Base-by-base conservation (phyloP, 2,113 vertebrate genomes). In the Amazona vittata region DNA sequence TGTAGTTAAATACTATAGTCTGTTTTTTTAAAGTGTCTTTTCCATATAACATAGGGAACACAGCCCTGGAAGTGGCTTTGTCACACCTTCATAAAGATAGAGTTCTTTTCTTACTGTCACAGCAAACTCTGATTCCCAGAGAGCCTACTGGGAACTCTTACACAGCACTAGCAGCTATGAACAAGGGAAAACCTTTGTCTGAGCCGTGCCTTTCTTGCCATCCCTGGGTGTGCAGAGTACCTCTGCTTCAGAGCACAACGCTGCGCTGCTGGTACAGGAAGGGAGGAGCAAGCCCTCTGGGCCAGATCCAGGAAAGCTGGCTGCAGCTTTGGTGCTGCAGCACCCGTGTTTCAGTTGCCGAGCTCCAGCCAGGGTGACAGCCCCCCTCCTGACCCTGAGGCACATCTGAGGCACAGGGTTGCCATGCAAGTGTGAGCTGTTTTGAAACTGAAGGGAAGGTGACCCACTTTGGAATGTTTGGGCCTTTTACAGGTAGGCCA, bases 171-270 rank as follows among this genome's bases (percentile, higher is more conserved):
- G 57, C 50, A 79, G 35, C 57, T 84, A 20, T 11, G 35, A 70
- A 20, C 35, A 63, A 31, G 43, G 26, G 44, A 43, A 43, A 49
- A 52, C 26, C 33, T 85, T 74, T 60, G 8, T 50, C 8, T 31
- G 39, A 55, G 55, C 28, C 5, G 0, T 33, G n/a, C 12, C 41
- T 82, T 60, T 60, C 49, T 55, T 91, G 59, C 68, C 41, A 8
- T 25, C 33, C 21, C 29, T 43, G 62, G 15, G 20, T 15, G 33
- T 15, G 15, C 62, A 55, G n/a, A 12, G 24, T 39, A 16, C 41
- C n/a, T 59, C 33, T 5, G 4, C 29, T n/a, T 63, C 19, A 5
- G 24, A 44, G n/a, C 0, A 0, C 1, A 6, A 11, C 18, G 6
- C 17, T 57, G 59, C 25, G 31, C 10, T 8, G n/a, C 67, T 62